Conservation (phyloP, 2,797 vertebrate species). For the Halcyon smyrnensis region DNA sequence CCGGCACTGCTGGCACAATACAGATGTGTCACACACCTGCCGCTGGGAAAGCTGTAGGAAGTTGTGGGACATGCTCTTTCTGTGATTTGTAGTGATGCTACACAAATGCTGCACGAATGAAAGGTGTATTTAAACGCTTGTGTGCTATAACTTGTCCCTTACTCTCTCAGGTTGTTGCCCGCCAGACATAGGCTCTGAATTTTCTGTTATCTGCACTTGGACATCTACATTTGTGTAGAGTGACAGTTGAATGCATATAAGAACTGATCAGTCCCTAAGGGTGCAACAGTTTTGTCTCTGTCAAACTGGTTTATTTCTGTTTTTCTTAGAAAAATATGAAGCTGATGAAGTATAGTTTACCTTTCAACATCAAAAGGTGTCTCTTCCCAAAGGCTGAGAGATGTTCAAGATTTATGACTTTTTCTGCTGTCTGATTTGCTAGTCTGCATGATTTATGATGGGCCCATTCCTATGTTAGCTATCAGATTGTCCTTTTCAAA, state of each 20-base stretch:
- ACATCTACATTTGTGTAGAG: background rate
- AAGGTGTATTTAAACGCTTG: background rate
- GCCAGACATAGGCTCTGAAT: background rate
- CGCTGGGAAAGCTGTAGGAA: background rate
- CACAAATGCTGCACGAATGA: background rate
- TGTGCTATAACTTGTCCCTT: background rate
- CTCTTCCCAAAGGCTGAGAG: constrained; percentile 11
- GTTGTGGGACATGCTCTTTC: background rate
- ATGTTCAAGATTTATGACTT: constrained; percentile 37
- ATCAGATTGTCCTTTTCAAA: constrained; percentile 20
- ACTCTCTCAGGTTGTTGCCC: background rate
- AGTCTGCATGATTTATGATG: constrained; percentile 26
- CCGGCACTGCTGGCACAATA: background rate
- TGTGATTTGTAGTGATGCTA: background rate
- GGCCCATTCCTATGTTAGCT: background rate
- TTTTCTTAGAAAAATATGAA: constrained; percentile 22
- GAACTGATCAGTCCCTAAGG: constrained; percentile 10
- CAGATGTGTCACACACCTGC: background rate
- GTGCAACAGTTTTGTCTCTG: constrained; percentile 23
- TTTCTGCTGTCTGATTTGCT: constrained; percentile 19
- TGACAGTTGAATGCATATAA: background rate
- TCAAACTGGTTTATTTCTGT: constrained; percentile 26
- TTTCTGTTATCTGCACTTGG: background rate
- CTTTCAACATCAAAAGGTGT: background rate
- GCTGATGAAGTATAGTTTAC: constrained; percentile 17